Evolutionary conservation across 2,797 vertebrate species (phyloP).

Genomic region (Antennarius maculatus): DNA sequence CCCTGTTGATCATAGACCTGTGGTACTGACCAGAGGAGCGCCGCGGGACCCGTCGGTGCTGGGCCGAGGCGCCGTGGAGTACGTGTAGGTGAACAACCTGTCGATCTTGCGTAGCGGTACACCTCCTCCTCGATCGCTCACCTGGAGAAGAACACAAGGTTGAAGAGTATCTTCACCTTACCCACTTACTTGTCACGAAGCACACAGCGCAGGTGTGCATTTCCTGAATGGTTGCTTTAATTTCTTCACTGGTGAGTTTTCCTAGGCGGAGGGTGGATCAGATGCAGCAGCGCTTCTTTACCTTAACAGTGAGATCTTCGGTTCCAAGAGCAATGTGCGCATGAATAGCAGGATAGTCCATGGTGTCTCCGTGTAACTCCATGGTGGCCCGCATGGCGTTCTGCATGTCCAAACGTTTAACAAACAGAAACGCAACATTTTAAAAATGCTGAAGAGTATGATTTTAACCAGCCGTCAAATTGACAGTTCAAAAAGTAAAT

Average conservation of each 20-base stretch:
- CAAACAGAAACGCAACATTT: fast-evolving
- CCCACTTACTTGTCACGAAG: too few relatives aligned
- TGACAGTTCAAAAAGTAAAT: background rate
- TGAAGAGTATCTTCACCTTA: background rate
- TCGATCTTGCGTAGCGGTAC: slow-evolving; percentile 97
- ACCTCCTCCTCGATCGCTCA: slow-evolving; percentile 95
- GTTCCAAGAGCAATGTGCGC: slow-evolving; percentile 87
- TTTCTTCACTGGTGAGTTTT: background rate
- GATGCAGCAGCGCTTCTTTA: slow-evolving; percentile 48
- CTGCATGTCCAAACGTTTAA: slow-evolving; percentile 69
- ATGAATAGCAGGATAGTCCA: slow-evolving; percentile 88
- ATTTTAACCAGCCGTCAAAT: too few relatives aligned
- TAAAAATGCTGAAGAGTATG: background rate
- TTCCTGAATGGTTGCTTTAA: background rate
- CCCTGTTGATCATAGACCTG: background rate
- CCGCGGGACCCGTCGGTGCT: slow-evolving; percentile 87
- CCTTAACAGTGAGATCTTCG: slow-evolving; percentile 97
- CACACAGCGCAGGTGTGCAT: background rate
- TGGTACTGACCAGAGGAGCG: slow-evolving; percentile 87
- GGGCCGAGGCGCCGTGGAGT: slow-evolving; percentile 95
- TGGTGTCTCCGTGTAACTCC: slow-evolving; percentile 88
- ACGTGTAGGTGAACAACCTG: slow-evolving; percentile 96
- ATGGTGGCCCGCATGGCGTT: slow-evolving; percentile 99
- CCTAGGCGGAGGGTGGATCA: too few relatives aligned
- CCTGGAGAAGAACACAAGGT: slow-evolving; percentile 70